These are phyloP conservation scores for Tetramorium parvispinum DNA, from an alignment of 1,140 invertebrate species.

Conservation along the genomic window DNA sequence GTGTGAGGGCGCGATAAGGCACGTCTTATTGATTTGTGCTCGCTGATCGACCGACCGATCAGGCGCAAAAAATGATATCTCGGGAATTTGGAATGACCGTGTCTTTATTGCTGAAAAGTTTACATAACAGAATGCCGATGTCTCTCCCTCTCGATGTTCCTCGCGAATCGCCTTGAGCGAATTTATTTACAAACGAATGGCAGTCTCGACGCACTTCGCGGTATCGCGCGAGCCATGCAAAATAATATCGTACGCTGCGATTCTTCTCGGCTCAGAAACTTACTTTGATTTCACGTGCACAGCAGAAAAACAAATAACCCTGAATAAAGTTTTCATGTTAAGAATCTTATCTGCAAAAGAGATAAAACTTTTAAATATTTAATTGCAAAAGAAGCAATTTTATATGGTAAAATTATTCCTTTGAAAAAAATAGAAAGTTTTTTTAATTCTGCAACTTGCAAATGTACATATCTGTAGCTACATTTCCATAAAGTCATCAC, in stretches of 20 bases:
- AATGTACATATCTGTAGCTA: no score
- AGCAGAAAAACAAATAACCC: background rate
- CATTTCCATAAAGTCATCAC: background rate
- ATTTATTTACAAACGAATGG: slow-evolving; percentile 64
- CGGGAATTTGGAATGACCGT: background rate
- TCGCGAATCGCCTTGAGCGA: background rate
- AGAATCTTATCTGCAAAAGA: background rate
- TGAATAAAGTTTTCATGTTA: background rate
- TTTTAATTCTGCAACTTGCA: background rate
- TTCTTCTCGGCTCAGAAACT: background rate
- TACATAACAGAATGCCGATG: slow-evolving; percentile 60
- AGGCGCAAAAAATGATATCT: slow-evolving; percentile 58
- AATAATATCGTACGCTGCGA: background rate
- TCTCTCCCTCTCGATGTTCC: slow-evolving; percentile 17
- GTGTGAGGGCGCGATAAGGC: background rate
- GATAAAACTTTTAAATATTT: background rate
- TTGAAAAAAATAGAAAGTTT: background rate
- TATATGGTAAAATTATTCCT: background rate
- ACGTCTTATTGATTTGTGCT: slow-evolving; percentile 60
- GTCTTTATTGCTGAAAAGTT: slow-evolving; percentile 53
- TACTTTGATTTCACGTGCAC: background rate
- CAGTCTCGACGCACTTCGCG: background rate
- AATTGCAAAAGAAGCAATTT: background rate
- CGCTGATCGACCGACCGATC: slow-evolving; percentile 32
- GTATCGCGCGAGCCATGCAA: background rate